Conservation (phyloP, 2,113 vertebrate genomes). For the Megaptera novaeangliae region DNA sequence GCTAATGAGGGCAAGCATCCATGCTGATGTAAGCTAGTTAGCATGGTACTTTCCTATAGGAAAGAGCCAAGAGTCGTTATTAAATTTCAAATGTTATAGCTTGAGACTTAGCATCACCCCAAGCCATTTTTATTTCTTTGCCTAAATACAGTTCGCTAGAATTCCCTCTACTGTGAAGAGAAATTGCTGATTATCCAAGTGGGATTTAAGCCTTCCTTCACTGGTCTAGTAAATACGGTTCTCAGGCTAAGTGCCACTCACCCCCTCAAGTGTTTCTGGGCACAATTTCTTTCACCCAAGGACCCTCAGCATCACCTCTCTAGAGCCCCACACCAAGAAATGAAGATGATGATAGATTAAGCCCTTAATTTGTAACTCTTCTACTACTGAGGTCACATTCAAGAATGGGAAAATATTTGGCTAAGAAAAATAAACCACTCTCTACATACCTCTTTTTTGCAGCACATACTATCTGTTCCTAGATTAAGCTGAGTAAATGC, state of each 20-base stretch:
- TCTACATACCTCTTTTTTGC: not conserved
- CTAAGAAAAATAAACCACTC: constrained; percentile 35
- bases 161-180: constrained; percentile 32
- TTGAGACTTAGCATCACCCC: constrained; percentile 46
- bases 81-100: constrained; percentile 46
- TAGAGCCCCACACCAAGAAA: not conserved
- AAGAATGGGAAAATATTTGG: constrained; percentile 37
- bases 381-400: constrained; percentile 26
- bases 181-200: constrained; percentile 60
- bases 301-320: not conserved
- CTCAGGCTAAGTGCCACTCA: not conserved
- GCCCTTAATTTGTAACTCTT: constrained; percentile 5
- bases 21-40: constrained; percentile 45
- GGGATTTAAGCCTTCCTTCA: not conserved
- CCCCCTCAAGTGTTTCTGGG: not conserved
- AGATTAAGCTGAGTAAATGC: not conserved
- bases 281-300: not conserved
- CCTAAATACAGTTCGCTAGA: constrained; percentile 44
- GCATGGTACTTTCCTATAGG: not conserved
- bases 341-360: not conserved
- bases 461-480: not conserved
- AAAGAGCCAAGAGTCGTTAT: constrained; percentile 53
- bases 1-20: constrained; percentile 37
- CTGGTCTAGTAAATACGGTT: not conserved
- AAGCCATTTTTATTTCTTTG: constrained; percentile 57